A percentile compares a stretch with the other conserved stretches of the same genome.
These are phyloP conservation scores for Mormyrops boulengeri DNA, from an alignment of 2,797 vertebrate genomes.

Conservation along the genomic window DNA sequence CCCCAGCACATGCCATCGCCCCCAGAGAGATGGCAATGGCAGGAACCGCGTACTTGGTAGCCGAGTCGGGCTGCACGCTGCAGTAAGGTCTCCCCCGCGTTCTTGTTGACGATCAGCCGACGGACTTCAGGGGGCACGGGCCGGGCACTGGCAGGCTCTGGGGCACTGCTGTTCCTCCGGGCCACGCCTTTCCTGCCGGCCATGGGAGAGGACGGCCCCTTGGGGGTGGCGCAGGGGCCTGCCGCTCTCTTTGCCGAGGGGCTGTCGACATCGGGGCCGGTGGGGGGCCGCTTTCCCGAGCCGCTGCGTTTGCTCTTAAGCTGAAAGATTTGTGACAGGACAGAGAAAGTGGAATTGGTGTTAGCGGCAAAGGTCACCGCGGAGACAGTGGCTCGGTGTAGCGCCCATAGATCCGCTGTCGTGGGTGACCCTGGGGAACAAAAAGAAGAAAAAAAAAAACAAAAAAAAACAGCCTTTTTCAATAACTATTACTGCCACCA, in stretches of 20 bases:
- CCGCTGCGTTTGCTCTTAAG: constrained; percentile 65
- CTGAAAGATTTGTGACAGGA: constrained; percentile 50
- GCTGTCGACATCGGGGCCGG: constrained; percentile 47
- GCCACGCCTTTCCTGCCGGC: constrained; percentile 56
- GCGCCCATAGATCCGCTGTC: not conserved
- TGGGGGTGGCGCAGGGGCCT: constrained; percentile 55
- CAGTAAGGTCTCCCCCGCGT: constrained; percentile 89
- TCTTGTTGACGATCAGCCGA: constrained; percentile 94
- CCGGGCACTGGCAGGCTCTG: constrained; percentile 60
- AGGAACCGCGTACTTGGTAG: constrained; percentile 72
- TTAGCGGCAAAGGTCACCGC: constrained; percentile 24
- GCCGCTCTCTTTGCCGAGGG: constrained; percentile 56
- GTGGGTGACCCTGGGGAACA: not conserved
- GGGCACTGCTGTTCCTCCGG: constrained; percentile 50
- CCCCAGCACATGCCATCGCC: not conserved
- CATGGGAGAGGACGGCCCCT: constrained; percentile 47
- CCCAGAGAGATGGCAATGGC: not conserved
- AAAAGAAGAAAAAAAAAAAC: constrained; percentile 20
- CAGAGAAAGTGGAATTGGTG: constrained; percentile 21
- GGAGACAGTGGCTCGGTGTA: not conserved
- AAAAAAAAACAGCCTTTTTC: not conserved
- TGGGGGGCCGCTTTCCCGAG: constrained; percentile 61
- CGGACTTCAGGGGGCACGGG: constrained; percentile 85
- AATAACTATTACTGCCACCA: constrained; percentile 47
- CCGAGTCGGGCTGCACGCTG: constrained; percentile 89